Conservation (phyloP, 2,797 vertebrate genomes). For the Okamejei kenojei region DNA sequence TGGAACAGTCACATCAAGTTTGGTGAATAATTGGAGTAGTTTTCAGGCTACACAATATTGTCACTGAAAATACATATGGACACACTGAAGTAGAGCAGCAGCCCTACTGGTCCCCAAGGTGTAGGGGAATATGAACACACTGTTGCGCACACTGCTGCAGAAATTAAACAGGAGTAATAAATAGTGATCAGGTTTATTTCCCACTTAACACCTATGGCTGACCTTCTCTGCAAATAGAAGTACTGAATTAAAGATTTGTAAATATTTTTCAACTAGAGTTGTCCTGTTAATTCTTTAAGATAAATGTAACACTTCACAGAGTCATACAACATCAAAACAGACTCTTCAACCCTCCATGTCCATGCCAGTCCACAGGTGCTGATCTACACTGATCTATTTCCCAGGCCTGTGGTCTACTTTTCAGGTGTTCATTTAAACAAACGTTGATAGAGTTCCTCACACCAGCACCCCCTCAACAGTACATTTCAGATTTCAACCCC, state of each 20-base stretch:
- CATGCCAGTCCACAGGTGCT: too few relatives aligned
- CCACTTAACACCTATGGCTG: neutral
- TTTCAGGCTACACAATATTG: neutral
- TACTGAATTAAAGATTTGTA: neutral
- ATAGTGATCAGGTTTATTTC: neutral
- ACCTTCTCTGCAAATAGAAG: neutral
- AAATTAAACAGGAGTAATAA: neutral
- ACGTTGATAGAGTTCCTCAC: too few relatives aligned
- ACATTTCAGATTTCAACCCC: too few relatives aligned
- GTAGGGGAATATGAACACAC: neutral
- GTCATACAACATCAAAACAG: too few relatives aligned
- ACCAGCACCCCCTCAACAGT: too few relatives aligned
- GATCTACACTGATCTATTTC: too few relatives aligned
- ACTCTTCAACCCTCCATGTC: too few relatives aligned
- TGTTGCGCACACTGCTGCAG: neutral
- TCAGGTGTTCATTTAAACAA: too few relatives aligned
- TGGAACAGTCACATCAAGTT: neutral
- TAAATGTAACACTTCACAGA: neutral
- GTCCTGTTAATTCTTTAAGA: neutral
- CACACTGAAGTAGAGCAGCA: neutral
- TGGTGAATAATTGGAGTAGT: neutral
- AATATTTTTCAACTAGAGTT: neutral
- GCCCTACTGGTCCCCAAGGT: neutral
- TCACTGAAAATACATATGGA: neutral
- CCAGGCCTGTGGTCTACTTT: too few relatives aligned